phyloP scores from a whole-genome alignment of 2,888 invertebrate genomes.

The Leucania comma region DNA sequence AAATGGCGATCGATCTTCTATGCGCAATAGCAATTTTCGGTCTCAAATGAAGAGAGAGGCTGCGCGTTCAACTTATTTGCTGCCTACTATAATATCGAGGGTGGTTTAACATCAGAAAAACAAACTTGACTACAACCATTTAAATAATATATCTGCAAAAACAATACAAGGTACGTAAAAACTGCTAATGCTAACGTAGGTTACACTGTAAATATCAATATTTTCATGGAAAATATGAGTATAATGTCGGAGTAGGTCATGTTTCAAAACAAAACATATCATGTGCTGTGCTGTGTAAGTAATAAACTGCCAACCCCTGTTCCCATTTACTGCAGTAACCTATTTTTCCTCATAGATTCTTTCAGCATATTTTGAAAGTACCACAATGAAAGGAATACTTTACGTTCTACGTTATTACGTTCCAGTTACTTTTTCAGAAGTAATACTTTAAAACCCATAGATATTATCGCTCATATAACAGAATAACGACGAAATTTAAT shows the following conservation, averaged over 20 bases:
- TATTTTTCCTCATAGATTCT: slow-evolving; percentile 18
- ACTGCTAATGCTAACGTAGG: no score
- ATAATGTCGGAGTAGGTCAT: background rate
- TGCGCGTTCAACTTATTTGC: no score
- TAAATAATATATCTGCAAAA: no score
- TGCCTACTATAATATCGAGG: no score
- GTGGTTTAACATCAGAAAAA: no score
- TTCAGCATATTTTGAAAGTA: slow-evolving; percentile 14
- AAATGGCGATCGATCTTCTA: no score
- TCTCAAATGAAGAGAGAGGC: no score
- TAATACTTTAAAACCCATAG: background rate
- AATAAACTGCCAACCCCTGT: slow-evolving; percentile 15
- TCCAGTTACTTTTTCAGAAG: background rate
- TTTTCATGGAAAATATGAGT: background rate
- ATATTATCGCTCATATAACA: background rate
- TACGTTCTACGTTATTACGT: background rate
- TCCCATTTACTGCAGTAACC: slow-evolving; percentile 32
- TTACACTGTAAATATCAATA: background rate
- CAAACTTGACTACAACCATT: no score
- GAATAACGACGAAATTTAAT: no score
- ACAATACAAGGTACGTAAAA: no score
- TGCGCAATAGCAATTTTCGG: no score
- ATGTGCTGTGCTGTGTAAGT: background rate
- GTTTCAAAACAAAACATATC: background rate
- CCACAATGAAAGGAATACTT: background rate